Conservation (phyloP, 2,113 vertebrate genomes). For the Rynchops niger region DNA sequence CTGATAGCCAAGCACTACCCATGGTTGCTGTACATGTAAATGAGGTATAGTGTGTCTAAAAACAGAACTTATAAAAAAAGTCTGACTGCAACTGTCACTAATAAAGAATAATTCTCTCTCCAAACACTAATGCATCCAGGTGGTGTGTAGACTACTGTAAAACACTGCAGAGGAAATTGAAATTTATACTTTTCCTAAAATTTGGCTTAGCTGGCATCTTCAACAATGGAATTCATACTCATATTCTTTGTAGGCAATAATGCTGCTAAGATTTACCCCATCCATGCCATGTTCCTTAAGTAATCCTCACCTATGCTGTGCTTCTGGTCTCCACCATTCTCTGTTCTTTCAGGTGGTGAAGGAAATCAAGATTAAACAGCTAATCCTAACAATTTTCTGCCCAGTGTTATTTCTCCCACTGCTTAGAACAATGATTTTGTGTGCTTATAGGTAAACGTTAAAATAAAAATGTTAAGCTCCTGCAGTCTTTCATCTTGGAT, state of each 20-base stretch:
- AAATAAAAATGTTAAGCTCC: not conserved
- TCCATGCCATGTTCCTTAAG: not conserved
- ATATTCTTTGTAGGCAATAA: not conserved
- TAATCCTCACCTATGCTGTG: not conserved
- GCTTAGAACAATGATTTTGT: not conserved
- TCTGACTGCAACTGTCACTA: not conserved
- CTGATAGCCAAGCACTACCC: not conserved
- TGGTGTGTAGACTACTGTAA: not conserved
- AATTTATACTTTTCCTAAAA: not conserved
- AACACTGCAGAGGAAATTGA: not conserved
- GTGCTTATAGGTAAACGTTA: not conserved
- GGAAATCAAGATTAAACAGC: not conserved
- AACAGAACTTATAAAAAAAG: not conserved
- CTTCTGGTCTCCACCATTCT: not conserved
- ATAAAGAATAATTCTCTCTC: not conserved
- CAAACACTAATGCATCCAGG: not conserved
- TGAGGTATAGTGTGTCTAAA: not conserved
- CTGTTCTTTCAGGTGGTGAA: not conserved
- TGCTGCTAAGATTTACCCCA: not conserved
- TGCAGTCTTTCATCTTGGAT: not conserved
- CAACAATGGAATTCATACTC: not conserved
- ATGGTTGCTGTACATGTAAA: not conserved
- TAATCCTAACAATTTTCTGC: not conserved
- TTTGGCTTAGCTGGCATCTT: not conserved
- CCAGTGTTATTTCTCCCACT: not conserved